Evolutionary conservation across 2,797 vertebrate genomes (phyloP).

Genomic region (Glyptemys insculpta): DNA sequence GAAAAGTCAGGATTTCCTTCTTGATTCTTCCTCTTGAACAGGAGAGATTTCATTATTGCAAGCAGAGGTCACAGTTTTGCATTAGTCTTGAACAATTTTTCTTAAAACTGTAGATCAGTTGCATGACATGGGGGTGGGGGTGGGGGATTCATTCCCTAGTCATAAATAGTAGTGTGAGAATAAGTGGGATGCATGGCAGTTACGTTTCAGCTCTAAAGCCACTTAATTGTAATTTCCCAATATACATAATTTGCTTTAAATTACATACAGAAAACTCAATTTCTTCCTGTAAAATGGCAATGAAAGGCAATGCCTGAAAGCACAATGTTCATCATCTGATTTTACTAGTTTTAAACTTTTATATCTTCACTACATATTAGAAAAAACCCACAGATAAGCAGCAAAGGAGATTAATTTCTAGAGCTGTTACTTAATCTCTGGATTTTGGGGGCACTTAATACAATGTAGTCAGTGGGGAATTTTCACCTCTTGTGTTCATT

Average conservation of each 20-base stretch:
- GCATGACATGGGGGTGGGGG: background rate
- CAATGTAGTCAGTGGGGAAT: background rate
- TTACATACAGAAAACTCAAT: background rate
- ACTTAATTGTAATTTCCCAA: slow-evolving; percentile 15
- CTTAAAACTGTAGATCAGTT: background rate
- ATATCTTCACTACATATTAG: background rate
- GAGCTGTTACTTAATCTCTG: slow-evolving; percentile 23
- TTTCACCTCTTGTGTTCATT: slow-evolving; percentile 33
- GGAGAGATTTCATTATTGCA: background rate
- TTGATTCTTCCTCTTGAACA: background rate
- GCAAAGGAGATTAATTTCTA: slow-evolving; percentile 20
- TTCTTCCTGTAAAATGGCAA: background rate
- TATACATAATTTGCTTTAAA: background rate
- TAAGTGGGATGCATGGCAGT: background rate
- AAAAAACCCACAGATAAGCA: background rate
- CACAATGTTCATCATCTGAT: background rate
- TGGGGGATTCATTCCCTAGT: background rate
- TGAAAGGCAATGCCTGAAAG: background rate
- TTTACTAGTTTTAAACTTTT: slow-evolving; percentile 25
- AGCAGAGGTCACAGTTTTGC: fast-evolving
- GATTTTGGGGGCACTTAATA: background rate
- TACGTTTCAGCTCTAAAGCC: background rate
- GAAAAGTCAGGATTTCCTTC: slow-evolving; percentile 1
- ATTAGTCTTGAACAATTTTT: background rate
- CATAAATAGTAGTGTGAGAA: background rate